Evolutionary conservation across 2,797 vertebrate genomes (phyloP).

Genomic region (Agapornis canus): DNA sequence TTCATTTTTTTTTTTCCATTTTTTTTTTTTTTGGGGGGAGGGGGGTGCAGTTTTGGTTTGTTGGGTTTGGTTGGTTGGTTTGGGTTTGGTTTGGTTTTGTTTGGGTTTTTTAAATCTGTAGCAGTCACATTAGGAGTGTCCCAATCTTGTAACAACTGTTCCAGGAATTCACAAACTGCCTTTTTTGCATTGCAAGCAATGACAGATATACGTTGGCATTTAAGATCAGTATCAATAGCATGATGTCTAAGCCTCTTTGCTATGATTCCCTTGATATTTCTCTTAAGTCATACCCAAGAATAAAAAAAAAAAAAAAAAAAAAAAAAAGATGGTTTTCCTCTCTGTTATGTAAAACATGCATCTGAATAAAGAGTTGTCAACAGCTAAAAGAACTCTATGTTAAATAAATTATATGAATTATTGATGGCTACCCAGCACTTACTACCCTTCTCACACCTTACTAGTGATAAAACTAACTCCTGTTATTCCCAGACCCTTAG

Average conservation of each 20-base stretch:
- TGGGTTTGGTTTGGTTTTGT: not conserved
- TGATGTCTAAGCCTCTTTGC: not conserved
- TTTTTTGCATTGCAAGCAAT: not conserved
- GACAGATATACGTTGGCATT: not conserved
- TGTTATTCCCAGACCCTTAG: not conserved
- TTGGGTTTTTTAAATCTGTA: not conserved
- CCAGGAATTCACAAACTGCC: not conserved
- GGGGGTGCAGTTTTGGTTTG: not conserved
- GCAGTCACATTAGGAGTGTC: not conserved
- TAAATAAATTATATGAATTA: not conserved
- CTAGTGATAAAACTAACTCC: not conserved
- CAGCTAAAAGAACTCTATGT: not conserved
- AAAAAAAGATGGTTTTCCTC: not conserved
- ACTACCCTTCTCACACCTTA: not conserved
- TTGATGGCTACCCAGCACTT: not conserved
- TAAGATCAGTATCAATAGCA: not conserved
- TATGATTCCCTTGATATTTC: not conserved
- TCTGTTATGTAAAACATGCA: not conserved
- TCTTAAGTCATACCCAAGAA: not conserved
- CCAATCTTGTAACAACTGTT: not conserved
- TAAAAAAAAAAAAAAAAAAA: not conserved
- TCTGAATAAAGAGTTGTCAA: not conserved
- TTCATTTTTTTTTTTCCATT: not conserved
- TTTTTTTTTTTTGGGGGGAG: too few species aligned
- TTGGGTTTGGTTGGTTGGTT: not conserved